Base-by-base conservation (phyloP, 1,140 invertebrate species). In the Pseudomyrmex flavicornis region DNA sequence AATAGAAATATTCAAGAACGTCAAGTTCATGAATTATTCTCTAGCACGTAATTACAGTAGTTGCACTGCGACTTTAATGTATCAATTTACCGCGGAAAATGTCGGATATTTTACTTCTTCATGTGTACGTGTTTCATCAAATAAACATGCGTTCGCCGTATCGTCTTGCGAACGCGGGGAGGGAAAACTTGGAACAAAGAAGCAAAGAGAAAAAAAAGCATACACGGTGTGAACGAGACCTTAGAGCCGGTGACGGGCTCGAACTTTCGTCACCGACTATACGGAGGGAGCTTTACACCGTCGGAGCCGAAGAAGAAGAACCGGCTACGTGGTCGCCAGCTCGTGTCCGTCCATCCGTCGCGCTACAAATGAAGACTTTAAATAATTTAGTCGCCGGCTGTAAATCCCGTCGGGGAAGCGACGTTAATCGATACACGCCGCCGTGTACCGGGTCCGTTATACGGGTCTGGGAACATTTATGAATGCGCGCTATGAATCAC, bases 401-500 rank as follows among this genome's bases (percentile, higher is more conserved):
- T 91, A 91, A 92, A 93, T 92, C 90, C 89, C 88, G 82, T 88
- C 74, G 84, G 85, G 35, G 87, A 87, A 88, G 89, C 88, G 91
- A 92, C 91, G 91, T 93, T 93, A 93, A 93, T 93, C 91, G 92
- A 93, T 92, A 92, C 89, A 87, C 85, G 86, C 90, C 88, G 87
- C 85, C 87, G 88, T 88, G 80, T 84, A 87, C 85, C 87, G 79
- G 68, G 68, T 85, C 85, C 90, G 83, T 90, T 90, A 85, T 91
- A 80, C 83, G 79, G 35, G 77, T 66, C 85, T 72, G 85, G 69
- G 79, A 91, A 90, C 90, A 90, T 92, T 93, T 93, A 92, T 93
- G 91, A 93, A 93, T 92, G 88, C 91, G 86, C 80, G 88, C 89
- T 90, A 92, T 93, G 92, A 92, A 93, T 93, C 91, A 92, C 85